A percentile compares a stretch with the other conserved stretches of the same genome.
phyloP scores from a whole-genome alignment of 2,797 vertebrate genomes.

The Lagocephalus sceleratus region DNA sequence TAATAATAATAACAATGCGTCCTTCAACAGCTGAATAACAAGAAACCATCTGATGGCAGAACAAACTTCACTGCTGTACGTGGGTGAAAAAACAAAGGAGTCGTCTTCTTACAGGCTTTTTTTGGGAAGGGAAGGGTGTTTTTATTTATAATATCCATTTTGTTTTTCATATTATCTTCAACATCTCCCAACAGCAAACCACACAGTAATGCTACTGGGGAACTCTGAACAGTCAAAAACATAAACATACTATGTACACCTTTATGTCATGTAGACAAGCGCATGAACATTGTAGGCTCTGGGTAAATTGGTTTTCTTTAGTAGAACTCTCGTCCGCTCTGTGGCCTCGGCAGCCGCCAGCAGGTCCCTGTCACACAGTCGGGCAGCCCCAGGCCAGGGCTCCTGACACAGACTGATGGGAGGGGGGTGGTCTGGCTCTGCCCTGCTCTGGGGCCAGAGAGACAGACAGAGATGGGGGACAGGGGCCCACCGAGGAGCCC shows the following conservation, averaged over 20 bases:
- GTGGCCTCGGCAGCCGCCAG: slow-evolving; percentile 94
- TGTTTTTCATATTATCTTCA: slow-evolving; percentile 79
- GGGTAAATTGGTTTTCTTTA: slow-evolving; percentile 83
- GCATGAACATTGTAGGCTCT: slow-evolving; percentile 86
- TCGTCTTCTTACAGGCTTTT: slow-evolving; percentile 77
- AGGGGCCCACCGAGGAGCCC: slow-evolving; percentile 81
- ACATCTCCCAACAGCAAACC: slow-evolving; percentile 89
- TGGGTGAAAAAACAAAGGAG: slow-evolving; percentile 90
- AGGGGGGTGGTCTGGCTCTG: slow-evolving; percentile 86
- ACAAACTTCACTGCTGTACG: slow-evolving; percentile 91
- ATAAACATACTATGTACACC: slow-evolving; percentile 99
- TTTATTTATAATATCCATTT: slow-evolving; percentile 29
- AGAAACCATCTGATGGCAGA: slow-evolving; percentile 84
- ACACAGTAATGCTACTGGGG: slow-evolving; percentile 88
- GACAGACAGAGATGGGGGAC: slow-evolving; percentile 18
- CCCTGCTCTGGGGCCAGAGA: slow-evolving; percentile 62
- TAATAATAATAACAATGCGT: slow-evolving; percentile 73
- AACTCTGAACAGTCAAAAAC: slow-evolving; percentile 94
- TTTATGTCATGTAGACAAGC: slow-evolving; percentile 94
- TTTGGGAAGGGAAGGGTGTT: slow-evolving; percentile 35
- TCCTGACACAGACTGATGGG: slow-evolving; percentile 80
- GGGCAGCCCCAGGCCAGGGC: slow-evolving; percentile 82
- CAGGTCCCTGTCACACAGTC: slow-evolving; percentile 85
- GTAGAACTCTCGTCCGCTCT: slow-evolving; percentile 90
- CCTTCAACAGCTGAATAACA: slow-evolving; percentile 86